Evolutionary conservation across 2,888 invertebrate genomes (phyloP).

Genomic region (Tholera decimalis): DNA sequence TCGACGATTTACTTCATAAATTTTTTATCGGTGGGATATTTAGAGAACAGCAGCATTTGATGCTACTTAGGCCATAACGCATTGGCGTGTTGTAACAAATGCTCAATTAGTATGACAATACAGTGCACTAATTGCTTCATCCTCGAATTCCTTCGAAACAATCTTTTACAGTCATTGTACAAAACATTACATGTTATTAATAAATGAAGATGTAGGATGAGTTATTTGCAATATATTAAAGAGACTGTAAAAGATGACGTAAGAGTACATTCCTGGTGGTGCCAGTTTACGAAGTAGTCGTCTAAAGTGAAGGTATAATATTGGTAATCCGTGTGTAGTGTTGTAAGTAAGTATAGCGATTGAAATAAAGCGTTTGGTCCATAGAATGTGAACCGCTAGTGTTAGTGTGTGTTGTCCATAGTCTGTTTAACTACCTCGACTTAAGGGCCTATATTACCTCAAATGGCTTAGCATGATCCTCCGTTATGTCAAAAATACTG

Average conservation of each 20-base stretch:
- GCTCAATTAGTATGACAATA: slow-evolving; percentile 5
- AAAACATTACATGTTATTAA: slow-evolving; percentile 32
- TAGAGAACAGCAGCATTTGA: no score
- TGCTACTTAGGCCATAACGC: background rate
- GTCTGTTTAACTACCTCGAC: background rate
- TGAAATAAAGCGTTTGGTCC: background rate
- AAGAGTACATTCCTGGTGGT: slow-evolving; percentile 6
- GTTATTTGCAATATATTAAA: slow-evolving; percentile 12
- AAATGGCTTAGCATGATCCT: no score
- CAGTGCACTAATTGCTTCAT: slow-evolving; percentile 25
- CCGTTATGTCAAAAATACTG: no score
- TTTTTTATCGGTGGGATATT: no score
- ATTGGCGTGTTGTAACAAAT: background rate
- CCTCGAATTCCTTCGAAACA: slow-evolving; percentile 1
- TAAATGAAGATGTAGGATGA: slow-evolving; percentile 24
- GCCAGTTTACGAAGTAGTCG: slow-evolving; percentile 6
- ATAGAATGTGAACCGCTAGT: background rate
- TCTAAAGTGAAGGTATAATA: slow-evolving; percentile 26
- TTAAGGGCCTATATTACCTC: no score
- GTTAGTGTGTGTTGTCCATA: background rate
- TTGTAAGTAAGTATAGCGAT: slow-evolving; percentile 16
- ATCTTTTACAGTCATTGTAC: slow-evolving; percentile 17
- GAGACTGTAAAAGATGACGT: slow-evolving; percentile 30
- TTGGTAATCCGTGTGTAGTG: background rate
- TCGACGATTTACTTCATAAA: no score